phyloP scores from a whole-genome alignment of 2,888 invertebrate genomes.

The Caenorhabditis angaria region DNA sequence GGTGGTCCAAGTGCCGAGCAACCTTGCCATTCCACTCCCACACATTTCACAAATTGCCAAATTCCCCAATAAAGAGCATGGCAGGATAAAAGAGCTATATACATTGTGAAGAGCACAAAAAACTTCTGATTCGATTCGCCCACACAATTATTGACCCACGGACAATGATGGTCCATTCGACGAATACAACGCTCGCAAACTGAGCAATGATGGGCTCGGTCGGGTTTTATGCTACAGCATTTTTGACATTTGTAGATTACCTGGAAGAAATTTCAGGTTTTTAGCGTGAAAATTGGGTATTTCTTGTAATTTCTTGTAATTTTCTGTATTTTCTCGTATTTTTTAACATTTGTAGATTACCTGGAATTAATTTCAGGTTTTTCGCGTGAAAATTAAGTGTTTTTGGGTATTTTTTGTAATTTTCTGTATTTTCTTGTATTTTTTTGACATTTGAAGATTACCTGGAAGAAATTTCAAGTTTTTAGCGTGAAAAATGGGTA shows the following conservation, averaged over 20 bases:
- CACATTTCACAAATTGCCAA: constrained; percentile 91
- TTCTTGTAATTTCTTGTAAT: no score
- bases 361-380: no score
- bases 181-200: constrained; percentile 73
- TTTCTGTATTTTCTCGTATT: no score
- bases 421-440: no score
- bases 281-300: no score
- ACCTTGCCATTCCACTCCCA: constrained; percentile 77
- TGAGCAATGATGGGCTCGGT: constrained; percentile 89
- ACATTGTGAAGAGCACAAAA: constrained; percentile 96
- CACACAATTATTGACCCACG: constrained; percentile 90
- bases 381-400: not conserved
- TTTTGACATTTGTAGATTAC: constrained; percentile 92
- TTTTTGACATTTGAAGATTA: no score
- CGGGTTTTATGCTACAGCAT: constrained; percentile 94
- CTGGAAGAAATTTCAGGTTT: constrained; percentile 75
- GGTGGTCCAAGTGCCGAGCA: constrained; percentile 93
- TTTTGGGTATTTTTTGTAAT: no score
- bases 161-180: constrained; percentile 86
- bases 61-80: constrained; percentile 91
- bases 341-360: no score
- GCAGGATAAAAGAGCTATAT: constrained; percentile 93
- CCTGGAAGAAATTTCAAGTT: constrained; percentile 2
- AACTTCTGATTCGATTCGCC: constrained; percentile 99
- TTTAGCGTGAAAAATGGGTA: not conserved